Evolutionary conservation across 2,113 vertebrate genomes (phyloP).

Genomic region (Neogobius melanostomus): DNA sequence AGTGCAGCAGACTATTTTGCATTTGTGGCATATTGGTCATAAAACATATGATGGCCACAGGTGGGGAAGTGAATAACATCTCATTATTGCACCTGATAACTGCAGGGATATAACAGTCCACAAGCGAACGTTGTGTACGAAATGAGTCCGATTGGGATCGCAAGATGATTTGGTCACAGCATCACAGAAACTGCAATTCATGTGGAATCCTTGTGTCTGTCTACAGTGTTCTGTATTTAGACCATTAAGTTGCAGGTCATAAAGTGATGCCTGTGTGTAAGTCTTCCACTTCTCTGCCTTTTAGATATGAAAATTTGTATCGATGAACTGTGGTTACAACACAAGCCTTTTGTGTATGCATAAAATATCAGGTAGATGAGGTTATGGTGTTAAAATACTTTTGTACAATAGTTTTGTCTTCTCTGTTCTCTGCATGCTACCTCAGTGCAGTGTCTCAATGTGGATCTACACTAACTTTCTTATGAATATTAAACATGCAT

Average conservation of each 20-base stretch:
- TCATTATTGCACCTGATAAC: not conserved
- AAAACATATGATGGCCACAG: too few relatives aligned
- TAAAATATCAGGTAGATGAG: conserved; percentile 58
- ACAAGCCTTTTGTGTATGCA: conserved; percentile 59
- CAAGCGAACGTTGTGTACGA: too few relatives aligned
- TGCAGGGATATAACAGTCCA: not conserved
- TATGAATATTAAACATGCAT: conserved; percentile 61
- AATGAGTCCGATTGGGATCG: too few relatives aligned
- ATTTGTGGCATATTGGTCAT: not conserved
- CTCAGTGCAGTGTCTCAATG: conserved; percentile 47
- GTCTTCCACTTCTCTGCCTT: conserved; percentile 57
- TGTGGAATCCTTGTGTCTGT: not conserved
- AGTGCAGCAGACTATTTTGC: not conserved
- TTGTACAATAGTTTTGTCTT: conserved; percentile 42
- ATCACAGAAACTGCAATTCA: not conserved
- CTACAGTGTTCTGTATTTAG: too few relatives aligned
- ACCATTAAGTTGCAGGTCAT: too few relatives aligned
- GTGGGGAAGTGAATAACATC: not conserved
- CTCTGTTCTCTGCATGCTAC: conserved; percentile 59
- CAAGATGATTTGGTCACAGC: not conserved
- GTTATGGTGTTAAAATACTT: conserved; percentile 34
- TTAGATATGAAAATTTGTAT: conserved; percentile 64
- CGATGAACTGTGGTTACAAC: conserved; percentile 56
- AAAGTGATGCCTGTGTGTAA: too few relatives aligned
- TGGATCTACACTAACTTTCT: conserved; percentile 25